Evolutionary conservation across 2,888 invertebrate species (phyloP).

Genomic region (Rhopalosiphum nymphaeae): DNA sequence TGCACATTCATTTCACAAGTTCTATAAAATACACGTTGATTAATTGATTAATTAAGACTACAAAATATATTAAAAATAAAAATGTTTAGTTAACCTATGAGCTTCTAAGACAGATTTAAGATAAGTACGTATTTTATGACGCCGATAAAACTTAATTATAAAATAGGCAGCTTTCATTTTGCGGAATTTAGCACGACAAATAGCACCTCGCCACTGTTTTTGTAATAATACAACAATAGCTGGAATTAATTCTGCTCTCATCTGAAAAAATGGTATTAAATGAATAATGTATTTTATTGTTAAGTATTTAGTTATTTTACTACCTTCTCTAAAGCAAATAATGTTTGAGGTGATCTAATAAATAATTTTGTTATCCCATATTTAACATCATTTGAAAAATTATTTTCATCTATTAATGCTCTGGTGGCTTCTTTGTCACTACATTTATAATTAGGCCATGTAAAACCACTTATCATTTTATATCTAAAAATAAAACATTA

Average conservation of each 20-base stretch:
- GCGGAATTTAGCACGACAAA: constrained; percentile 84
- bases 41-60: neutral
- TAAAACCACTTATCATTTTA: constrained; percentile 95
- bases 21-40: constrained; percentile 69
- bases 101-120: constrained; percentile 76
- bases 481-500: constrained; percentile 75
- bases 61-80: neutral
- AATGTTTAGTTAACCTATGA: constrained; percentile 72
- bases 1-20: constrained; percentile 78
- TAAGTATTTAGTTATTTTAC: neutral
- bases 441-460: constrained; percentile 95
- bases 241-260: constrained; percentile 88
- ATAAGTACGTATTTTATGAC: constrained; percentile 83
- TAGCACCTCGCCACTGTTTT: constrained; percentile 91
- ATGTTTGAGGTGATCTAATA: constrained; percentile 90
- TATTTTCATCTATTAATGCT: constrained; percentile 85
- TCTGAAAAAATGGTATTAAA: constrained; percentile 70
- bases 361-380: constrained; percentile 97
- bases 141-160: constrained; percentile 86
- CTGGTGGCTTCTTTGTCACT: constrained; percentile 85
- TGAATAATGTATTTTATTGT: constrained; percentile 10
- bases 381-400: constrained; percentile 85
- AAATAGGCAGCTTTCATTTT: constrained; percentile 86
- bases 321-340: constrained; percentile 88
- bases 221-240: constrained; percentile 93